Conservation (phyloP, 2,888 invertebrate species). For the Cartodere bifasciata region DNA sequence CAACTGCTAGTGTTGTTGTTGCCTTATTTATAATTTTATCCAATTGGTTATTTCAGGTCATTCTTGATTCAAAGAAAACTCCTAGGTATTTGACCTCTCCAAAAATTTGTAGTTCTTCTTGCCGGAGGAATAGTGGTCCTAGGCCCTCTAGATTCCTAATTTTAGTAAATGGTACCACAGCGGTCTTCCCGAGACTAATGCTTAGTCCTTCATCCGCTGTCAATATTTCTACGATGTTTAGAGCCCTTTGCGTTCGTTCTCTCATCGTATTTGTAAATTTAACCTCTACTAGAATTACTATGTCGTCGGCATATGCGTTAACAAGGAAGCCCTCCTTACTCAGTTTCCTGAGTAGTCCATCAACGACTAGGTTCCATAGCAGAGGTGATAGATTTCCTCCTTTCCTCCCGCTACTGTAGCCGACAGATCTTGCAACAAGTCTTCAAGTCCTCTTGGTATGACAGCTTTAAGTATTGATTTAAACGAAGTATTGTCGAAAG, state of each 20-base stretch:
- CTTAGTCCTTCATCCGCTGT: not conserved
- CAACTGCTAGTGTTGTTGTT: too few species aligned
- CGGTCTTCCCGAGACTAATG: not conserved
- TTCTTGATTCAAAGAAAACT: not conserved
- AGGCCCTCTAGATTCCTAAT: not conserved
- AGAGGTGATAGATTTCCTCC: too few species aligned
- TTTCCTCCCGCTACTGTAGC: too few species aligned
- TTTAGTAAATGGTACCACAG: not conserved
- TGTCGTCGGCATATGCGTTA: constrained; percentile 4
- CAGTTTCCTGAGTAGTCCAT: not conserved
- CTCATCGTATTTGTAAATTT: not conserved
- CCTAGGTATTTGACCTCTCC: not conserved
- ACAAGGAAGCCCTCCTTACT: not conserved
- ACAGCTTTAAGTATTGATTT: not conserved
- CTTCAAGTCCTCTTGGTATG: not conserved
- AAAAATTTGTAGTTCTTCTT: not conserved
- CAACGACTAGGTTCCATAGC: constrained; percentile 7
- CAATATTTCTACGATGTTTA: not conserved
- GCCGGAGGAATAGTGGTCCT: not conserved
- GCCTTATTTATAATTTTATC: not conserved
- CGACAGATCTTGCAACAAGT: too few species aligned
- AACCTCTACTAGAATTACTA: not conserved
- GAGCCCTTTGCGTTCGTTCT: not conserved
- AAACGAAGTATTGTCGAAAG: constrained; percentile 3
- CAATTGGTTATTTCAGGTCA: not conserved